Conservation (phyloP, 2,113 vertebrate species). For the Stegastes partitus region DNA sequence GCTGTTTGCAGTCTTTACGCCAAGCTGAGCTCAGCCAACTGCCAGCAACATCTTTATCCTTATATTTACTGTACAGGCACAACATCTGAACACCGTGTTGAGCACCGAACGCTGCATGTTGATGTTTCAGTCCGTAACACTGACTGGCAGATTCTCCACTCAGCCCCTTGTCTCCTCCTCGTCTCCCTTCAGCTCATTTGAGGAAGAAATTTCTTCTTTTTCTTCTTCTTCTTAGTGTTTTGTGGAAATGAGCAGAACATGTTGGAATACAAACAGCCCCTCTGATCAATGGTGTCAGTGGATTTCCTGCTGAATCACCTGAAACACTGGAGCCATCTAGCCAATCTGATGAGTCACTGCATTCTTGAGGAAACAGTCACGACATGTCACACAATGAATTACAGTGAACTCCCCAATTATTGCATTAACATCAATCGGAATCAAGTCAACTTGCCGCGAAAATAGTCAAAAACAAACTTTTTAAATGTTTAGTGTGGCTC, state of each 20-base stretch:
- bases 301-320: conserved; percentile 74
- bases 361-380: conserved; percentile 66
- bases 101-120: not conserved
- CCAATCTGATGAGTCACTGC: conserved; percentile 71
- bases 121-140: not conserved
- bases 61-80: not conserved
- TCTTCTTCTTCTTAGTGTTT: no score
- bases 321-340: conserved; percentile 54
- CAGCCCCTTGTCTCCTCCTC: conserved; percentile 29
- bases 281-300: conserved; percentile 43
- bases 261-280: conserved; percentile 20
- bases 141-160: conserved; percentile 27
- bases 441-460: conserved; percentile 56
- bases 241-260: conserved; percentile 24
- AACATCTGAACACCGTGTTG: not conserved
- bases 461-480: conserved; percentile 69
- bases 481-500: conserved; percentile 53
- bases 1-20: not conserved
- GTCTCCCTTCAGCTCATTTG: not conserved
- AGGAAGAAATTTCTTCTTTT: not conserved
- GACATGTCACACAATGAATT: conserved; percentile 57
- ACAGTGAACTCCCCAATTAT: conserved; percentile 60
- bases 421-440: conserved; percentile 66
- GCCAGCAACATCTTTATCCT: not conserved
- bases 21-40: not conserved